These are phyloP conservation scores for Equus quagga DNA, from an alignment of 2,113 vertebrate genomes.

Conservation along the genomic window DNA sequence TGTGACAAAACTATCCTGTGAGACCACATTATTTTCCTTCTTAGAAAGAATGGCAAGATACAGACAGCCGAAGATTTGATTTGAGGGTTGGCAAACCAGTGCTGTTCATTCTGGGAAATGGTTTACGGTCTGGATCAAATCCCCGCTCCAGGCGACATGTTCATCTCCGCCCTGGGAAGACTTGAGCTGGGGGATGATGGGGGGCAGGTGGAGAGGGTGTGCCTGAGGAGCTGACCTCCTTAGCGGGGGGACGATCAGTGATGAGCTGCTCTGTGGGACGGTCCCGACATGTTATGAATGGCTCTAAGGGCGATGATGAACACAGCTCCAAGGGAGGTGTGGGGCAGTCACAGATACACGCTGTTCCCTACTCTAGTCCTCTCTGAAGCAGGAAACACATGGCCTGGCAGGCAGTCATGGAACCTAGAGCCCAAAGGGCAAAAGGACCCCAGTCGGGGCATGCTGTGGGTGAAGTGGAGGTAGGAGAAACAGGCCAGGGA, in stretches of 20 bases:
- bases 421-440: neutral
- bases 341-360: neutral
- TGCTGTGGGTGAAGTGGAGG: neutral
- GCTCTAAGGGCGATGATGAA: neutral
- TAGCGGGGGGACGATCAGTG: neutral
- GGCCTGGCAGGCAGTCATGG: neutral
- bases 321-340: neutral
- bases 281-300: fast-evolving
- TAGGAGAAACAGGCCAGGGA: neutral
- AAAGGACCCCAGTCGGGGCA: neutral
- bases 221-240: neutral
- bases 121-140: neutral
- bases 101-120: neutral
- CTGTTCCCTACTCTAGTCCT: too few relatives aligned
- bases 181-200: neutral
- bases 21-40: conserved; percentile 15
- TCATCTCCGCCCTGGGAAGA: neutral
- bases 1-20: conserved; percentile 25
- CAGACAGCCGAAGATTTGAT: neutral
- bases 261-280: neutral
- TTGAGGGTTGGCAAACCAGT: neutral
- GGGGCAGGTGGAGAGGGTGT: too few relatives aligned
- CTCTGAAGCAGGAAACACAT: neutral
- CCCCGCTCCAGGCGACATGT: neutral
- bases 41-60: conserved; percentile 35